Base-by-base conservation (phyloP, 2,113 vertebrate species). In the Lycaon pictus region DNA sequence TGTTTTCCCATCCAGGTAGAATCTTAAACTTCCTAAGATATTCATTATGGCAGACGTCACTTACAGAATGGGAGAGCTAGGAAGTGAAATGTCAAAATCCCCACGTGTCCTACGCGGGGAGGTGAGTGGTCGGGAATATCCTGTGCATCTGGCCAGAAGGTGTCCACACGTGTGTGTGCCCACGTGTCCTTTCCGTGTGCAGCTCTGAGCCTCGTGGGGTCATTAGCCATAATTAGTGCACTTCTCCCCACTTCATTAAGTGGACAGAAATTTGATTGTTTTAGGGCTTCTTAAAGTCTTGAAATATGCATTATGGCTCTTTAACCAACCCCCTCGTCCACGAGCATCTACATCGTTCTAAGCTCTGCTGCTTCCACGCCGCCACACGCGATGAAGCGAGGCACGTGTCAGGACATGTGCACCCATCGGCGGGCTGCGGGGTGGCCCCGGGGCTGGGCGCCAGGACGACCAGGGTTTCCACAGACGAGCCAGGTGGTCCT, bases 1-100 rank as follows among this genome's bases (percentile, higher is more conserved):
- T 99, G 99, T 94, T 99, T 99, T 95, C 99, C 99, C 85, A 99
- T 99, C 94, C 88, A 99, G 99, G 99, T 99, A 99, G 91, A 60
- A 9, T 11, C 8, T 62, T 5, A 1, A 22, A 0, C 2, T 16
- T 17, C 11, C 12, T 29, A 3, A 4, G 9, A 4, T 10, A 1
- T 74, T 20, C 7, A 8, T 3, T 22, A 27, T 3, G 15, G 35
- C 8, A 7, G 19, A 15, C 6, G 43, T 43, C 43, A 43, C 43
- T 43, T 43, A 6, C 43, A 43, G 43, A 43, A 43, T 7, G 43
- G 43, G 43, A 43, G 43, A 7, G 1, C 43, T 43, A 7, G 43
- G 43, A 43, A 43, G 43, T 29, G 29, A 76, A 69, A 74, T 1
- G 3, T 19, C 48, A 5, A 20, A 48, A 20, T 37, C 67, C 32